These are phyloP conservation scores for Dasypus novemcinctus DNA, from an alignment of 2,113 vertebrate genomes.

Conservation along the genomic window DNA sequence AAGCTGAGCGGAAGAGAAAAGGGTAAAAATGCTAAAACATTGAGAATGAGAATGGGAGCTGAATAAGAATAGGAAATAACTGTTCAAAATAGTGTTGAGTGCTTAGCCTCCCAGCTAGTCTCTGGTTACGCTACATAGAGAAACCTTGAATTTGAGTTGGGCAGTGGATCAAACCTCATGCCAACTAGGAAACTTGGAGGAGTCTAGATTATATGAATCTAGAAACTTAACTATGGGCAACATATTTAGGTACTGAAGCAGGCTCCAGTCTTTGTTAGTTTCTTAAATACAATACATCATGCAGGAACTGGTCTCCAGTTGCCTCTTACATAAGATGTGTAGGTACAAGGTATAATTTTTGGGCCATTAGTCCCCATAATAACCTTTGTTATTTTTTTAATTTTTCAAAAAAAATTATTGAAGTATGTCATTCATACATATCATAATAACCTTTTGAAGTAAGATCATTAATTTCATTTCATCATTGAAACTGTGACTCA, in stretches of 20 bases:
- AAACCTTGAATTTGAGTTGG: background rate
- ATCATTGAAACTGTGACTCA: background rate
- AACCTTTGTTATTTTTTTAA: background rate
- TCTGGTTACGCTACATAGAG: background rate
- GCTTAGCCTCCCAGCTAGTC: background rate
- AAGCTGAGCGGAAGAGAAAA: background rate
- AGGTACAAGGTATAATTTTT: background rate
- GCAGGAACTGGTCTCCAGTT: background rate
- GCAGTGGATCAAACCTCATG: background rate
- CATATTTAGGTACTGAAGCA: background rate
- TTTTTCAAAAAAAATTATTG: no score
- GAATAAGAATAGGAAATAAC: constrained; percentile 10
- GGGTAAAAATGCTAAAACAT: background rate
- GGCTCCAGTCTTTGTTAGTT: background rate
- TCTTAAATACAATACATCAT: background rate
- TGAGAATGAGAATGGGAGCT: constrained; percentile 5
- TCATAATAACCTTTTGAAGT: background rate
- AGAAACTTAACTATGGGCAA: background rate
- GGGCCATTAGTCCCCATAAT: constrained; percentile 6
- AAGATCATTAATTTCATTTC: constrained; percentile 32
- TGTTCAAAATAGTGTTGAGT: background rate
- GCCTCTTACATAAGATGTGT: background rate
- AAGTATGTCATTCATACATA: background rate
- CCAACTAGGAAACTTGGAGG: background rate
- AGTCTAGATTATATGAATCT: background rate